These are phyloP conservation scores for Drosophila formosana DNA, from an alignment of 2,888 invertebrate species.

Conservation along the genomic window DNA sequence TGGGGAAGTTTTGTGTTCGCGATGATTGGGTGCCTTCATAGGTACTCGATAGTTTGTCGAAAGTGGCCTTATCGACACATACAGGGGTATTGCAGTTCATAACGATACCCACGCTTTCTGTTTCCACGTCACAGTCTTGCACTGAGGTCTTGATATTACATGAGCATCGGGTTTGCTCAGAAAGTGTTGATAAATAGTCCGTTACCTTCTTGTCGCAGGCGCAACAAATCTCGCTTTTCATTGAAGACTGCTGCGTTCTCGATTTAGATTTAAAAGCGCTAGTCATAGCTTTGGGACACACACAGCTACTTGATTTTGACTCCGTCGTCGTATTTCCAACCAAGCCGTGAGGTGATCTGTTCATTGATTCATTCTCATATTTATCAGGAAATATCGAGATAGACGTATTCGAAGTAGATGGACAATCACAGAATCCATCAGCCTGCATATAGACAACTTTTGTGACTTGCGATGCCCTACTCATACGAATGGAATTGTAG, in stretches of 20 bases:
- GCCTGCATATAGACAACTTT: conserved; percentile 25
- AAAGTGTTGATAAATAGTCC: not conserved
- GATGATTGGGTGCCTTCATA: not conserved
- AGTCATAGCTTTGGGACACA: not conserved
- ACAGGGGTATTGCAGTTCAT: conserved; percentile 10
- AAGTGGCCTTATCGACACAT: conserved; percentile 12
- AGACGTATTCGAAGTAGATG: conserved; percentile 33
- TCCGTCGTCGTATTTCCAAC: not conserved
- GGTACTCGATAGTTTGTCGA: not conserved
- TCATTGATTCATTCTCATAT: not conserved
- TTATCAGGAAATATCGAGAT: not conserved
- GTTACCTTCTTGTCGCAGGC: not conserved
- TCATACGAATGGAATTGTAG: not conserved
- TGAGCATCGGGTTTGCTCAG: conserved; percentile 7
- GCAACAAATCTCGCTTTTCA: not conserved
- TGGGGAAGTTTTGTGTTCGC: conserved; percentile 14
- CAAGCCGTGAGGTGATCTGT: not conserved
- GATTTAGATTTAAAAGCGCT: not conserved
- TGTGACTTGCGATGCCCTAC: conserved; percentile 7
- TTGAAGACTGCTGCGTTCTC: conserved; percentile 1
- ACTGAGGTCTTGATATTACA: conserved; percentile 22
- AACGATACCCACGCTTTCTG: conserved; percentile 15
- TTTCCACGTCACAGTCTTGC: not conserved
- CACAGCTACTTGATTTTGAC: conserved; percentile 1
- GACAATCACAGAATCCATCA: conserved; percentile 34